These are phyloP conservation scores for Dendroctonus ponderosae DNA, from an alignment of 1,140 invertebrate species.

Conservation along the genomic window DNA sequence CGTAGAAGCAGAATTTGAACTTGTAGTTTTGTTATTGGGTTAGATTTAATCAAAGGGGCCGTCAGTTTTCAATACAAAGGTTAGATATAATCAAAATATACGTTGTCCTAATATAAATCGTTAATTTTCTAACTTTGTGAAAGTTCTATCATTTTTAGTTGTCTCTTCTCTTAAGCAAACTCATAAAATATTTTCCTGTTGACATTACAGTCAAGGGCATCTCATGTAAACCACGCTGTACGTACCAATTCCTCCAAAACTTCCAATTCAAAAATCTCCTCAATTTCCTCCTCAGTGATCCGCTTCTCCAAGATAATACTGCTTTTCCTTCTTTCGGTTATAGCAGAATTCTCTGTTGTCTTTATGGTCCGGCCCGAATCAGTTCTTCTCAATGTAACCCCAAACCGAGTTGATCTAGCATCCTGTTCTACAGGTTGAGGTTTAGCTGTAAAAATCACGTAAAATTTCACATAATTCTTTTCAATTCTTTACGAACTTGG, in stretches of 20 bases:
- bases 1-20: too few species aligned
- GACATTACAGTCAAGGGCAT: neutral
- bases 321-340: slow-evolving; percentile 40
- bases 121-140: too few species aligned
- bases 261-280: slow-evolving; percentile 68
- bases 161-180: too few species aligned
- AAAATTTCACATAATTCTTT: neutral
- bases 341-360: slow-evolving; percentile 42
- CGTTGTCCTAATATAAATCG: too few species aligned
- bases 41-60: too few species aligned
- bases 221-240: neutral
- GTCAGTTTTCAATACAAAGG: too few species aligned
- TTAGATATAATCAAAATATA: too few species aligned
- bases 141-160: too few species aligned
- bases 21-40: too few species aligned
- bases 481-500: slow-evolving; percentile 14
- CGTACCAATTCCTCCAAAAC: slow-evolving; percentile 67
- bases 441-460: slow-evolving; percentile 8
- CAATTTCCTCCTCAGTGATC: slow-evolving; percentile 57
- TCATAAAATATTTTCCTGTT: too few species aligned
- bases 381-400: slow-evolving; percentile 60
- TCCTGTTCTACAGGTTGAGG: slow-evolving; percentile 31
- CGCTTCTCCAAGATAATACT: slow-evolving; percentile 37
- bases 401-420: slow-evolving; percentile 59
- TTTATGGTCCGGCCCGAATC: slow-evolving; percentile 52